Evolutionary conservation across 2,113 vertebrate genomes (phyloP).

Genomic region (Bujurquina vittata): DNA sequence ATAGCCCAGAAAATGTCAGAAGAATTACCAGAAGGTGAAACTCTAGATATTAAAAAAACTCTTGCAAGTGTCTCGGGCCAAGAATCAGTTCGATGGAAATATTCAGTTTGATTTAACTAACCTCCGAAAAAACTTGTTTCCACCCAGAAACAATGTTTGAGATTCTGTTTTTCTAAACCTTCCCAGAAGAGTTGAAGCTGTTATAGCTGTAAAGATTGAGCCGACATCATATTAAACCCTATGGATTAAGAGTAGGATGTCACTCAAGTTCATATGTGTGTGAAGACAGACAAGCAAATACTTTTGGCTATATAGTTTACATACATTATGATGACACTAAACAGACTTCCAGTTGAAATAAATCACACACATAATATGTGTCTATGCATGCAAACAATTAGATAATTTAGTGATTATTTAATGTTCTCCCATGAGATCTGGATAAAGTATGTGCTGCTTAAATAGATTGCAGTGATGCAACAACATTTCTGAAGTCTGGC

Average conservation of each 20-base stretch:
- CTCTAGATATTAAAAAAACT: neutral
- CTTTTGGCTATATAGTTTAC: too few relatives aligned
- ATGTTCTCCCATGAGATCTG: neutral
- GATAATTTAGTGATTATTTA: neutral
- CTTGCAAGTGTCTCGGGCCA: neutral
- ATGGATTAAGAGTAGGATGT: too few relatives aligned
- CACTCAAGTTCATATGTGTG: too few relatives aligned
- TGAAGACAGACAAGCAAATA: too few relatives aligned
- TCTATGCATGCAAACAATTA: neutral
- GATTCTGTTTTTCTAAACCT: neutral
- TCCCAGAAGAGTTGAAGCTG: too few relatives aligned
- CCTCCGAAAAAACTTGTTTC: neutral
- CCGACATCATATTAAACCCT: too few relatives aligned
- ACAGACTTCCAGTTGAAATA: neutral
- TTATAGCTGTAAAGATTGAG: too few relatives aligned
- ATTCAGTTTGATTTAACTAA: neutral
- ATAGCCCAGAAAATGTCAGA: neutral
- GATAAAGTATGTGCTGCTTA: neutral
- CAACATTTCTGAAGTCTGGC: neutral
- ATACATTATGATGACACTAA: neutral
- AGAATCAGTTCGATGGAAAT: neutral
- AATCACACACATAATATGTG: neutral
- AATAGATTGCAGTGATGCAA: neutral
- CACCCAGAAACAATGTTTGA: neutral
- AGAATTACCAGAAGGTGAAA: neutral